These are phyloP conservation scores for Pagrus major DNA, from an alignment of 2,113 vertebrate species.

Conservation along the genomic window DNA sequence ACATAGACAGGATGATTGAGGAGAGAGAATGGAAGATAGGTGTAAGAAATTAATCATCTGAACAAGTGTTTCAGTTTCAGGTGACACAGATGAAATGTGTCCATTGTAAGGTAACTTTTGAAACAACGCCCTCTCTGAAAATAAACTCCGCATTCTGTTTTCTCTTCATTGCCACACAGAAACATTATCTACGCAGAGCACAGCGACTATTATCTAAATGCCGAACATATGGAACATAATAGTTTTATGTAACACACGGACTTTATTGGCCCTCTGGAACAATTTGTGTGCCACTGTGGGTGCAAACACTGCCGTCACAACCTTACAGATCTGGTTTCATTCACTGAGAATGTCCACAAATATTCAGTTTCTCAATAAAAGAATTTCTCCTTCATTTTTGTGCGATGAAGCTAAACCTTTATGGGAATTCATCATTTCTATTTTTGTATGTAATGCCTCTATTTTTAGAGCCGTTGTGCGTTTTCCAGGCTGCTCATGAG, in stretches of 20 bases:
- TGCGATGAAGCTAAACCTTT: slow-evolving; percentile 50
- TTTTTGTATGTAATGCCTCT: slow-evolving; percentile 61
- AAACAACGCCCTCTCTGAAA: slow-evolving; percentile 21
- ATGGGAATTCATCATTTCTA: slow-evolving; percentile 62
- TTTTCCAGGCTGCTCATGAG: slow-evolving; percentile 62
- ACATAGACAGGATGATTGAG: neutral
- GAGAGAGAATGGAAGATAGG: neutral
- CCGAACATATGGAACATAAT: slow-evolving; percentile 11
- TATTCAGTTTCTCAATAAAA: slow-evolving; percentile 35
- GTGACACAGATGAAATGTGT: slow-evolving; percentile 24
- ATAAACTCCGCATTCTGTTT: slow-evolving; percentile 26
- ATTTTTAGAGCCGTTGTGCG: slow-evolving; percentile 52
- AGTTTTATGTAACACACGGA: slow-evolving; percentile 31
- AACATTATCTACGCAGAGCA: slow-evolving; percentile 31
- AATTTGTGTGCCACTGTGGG: neutral
- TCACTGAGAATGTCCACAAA: slow-evolving; percentile 42
- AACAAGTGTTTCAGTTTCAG: slow-evolving; percentile 20
- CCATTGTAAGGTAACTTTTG: slow-evolving; percentile 23
- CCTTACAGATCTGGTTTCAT: slow-evolving; percentile 44
- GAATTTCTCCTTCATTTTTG: slow-evolving; percentile 47
- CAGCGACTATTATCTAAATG: slow-evolving; percentile 25
- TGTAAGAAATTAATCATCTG: slow-evolving; percentile 25
- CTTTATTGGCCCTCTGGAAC: slow-evolving; percentile 13
- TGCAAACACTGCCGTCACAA: slow-evolving; percentile 24
- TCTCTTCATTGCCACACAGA: slow-evolving; percentile 18